These are phyloP conservation scores for Scophthalmus maximus DNA, from an alignment of 2,113 vertebrate species.

Conservation along the genomic window DNA sequence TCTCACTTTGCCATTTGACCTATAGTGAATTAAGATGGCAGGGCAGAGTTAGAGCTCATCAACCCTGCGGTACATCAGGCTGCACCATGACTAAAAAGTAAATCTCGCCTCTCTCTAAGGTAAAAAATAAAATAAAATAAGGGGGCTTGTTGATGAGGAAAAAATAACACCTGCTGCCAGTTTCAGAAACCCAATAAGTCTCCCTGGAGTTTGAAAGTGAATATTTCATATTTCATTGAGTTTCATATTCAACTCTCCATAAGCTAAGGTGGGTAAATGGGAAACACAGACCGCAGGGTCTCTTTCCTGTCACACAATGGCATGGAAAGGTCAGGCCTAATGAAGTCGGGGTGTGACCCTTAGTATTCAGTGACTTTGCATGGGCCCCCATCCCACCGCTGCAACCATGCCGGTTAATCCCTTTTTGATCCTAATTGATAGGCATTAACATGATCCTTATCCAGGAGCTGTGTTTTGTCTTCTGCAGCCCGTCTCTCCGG, in stretches of 20 bases:
- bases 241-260: conserved; percentile 64
- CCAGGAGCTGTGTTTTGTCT: conserved; percentile 81
- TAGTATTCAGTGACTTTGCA: conserved; percentile 78
- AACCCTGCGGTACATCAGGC: conserved; percentile 66
- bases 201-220: conserved; percentile 76
- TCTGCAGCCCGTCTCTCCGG: conserved; percentile 72
- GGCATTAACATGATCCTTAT: conserved; percentile 82
- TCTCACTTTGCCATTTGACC: conserved; percentile 75
- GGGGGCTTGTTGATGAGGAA: conserved; percentile 69
- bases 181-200: conserved; percentile 76
- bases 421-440: conserved; percentile 85
- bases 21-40: conserved; percentile 74
- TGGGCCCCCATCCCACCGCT: conserved; percentile 70
- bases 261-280: conserved; percentile 63
- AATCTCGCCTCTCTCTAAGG: conserved; percentile 71
- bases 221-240: conserved; percentile 78
- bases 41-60: conserved; percentile 62
- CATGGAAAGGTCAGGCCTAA: conserved; percentile 82
- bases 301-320: conserved; percentile 77
- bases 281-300: conserved; percentile 67
- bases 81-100: conserved; percentile 79
- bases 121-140: conserved; percentile 62
- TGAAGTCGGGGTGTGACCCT: conserved; percentile 82
- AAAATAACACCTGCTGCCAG: conserved; percentile 70
- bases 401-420: conserved; percentile 82